Conservation (phyloP, 1,140 invertebrate genomes). For the Achatina immaculata region DNA sequence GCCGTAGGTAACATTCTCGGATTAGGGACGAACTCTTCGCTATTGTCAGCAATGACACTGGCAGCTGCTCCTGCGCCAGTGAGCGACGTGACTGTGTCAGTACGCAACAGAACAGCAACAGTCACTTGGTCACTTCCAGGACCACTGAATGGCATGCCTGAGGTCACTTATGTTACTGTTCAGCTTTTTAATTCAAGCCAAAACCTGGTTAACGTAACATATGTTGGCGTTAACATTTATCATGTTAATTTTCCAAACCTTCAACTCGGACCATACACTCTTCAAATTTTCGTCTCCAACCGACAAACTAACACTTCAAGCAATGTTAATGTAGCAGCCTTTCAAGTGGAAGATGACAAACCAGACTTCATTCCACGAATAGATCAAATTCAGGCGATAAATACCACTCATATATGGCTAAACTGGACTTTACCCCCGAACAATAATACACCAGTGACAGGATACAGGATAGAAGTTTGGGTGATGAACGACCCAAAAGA, state of each 20-base stretch:
- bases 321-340: not conserved
- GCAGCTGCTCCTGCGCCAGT: conserved; percentile 8
- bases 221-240: not conserved
- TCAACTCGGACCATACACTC: not conserved
- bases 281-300: conserved; percentile 4
- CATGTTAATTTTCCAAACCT: not conserved
- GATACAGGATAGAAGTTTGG: not conserved
- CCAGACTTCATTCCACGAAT: not conserved
- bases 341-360: not conserved
- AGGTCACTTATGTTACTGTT: not conserved
- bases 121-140: conserved; percentile 18
- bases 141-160: conserved; percentile 6
- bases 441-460: conserved; percentile 1
- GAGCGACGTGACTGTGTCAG: conserved; percentile 1
- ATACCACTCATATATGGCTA: not conserved
- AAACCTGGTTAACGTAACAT: not conserved
- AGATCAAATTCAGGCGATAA: not conserved
- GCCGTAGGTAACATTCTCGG: not conserved
- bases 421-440: conserved; percentile 4
- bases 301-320: not conserved
- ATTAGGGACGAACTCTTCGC: not conserved
- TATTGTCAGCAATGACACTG: not conserved
- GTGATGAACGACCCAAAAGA: not conserved
- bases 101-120: not conserved
- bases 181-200: not conserved